Evolutionary conservation across 2,888 invertebrate species (phyloP), one percentile per base, ranked within the genome.

Genomic region (Lasius fuliginosus): DNA sequence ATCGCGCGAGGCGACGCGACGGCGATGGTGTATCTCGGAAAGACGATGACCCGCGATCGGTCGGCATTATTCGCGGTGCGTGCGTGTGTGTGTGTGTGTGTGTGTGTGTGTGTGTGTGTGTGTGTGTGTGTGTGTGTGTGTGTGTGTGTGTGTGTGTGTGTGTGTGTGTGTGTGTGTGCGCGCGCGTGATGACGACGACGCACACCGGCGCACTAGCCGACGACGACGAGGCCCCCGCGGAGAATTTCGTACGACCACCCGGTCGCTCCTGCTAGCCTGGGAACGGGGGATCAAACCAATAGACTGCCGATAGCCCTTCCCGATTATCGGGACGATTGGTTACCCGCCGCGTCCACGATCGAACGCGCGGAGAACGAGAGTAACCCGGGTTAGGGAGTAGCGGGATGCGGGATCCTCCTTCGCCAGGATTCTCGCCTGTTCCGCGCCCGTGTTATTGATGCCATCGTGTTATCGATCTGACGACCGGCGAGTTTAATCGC

Each of bases 401-500:
- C n/a, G n/a, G 69, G 33, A 23, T 23, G 23, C 23, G 23, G 4
- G 36, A 36, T 36, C 40, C 91, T 92, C 89, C 86, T 89, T 90
- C 27, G 27, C 15, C 6, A 11, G 68, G 83, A 91, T 94, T 83
- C 73, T 90, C 74, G 85, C 94, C 94, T 94, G 92, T 83, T 94
- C 82, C 85, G 23, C 56, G 85, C 83, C 90, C 92, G 89, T 90
- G 92, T 93, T 91, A 90, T 92, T 53, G 49, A 92, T 92, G 92
- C 93, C 94, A 94, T 94, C 94, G 94, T 92, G 92, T 93, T 94
- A 94, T 94, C 94, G 94, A 94, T 94, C 93, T 92, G 94, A 92
- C 89, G 86, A 90, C 71, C 53, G 58, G 30, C n/a, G 40, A 3
- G 8, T 36, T 18, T 40, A 15, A 62, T 33, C 40, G 8, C 46